A percentile compares a stretch with the other conserved stretches of the same genome.
Conservation (phyloP, 2,797 vertebrate species). For the Orestias chungarensis region DNA sequence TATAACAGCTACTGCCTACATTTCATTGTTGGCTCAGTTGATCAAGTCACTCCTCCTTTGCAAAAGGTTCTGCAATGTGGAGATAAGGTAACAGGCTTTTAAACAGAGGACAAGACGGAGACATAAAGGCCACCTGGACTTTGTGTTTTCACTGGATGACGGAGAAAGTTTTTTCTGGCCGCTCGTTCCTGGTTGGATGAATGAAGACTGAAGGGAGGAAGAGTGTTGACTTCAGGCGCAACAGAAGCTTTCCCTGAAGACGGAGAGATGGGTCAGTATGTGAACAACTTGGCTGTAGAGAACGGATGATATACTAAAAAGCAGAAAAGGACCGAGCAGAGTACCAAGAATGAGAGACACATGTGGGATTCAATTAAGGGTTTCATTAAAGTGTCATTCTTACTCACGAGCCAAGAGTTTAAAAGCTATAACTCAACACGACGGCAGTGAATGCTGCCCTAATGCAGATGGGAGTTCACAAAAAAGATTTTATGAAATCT, state of each 20-base stretch:
- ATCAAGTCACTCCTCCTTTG: conserved; percentile 30
- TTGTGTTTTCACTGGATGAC: conserved; percentile 62
- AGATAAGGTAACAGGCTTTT: conserved; percentile 64
- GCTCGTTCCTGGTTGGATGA: conserved; percentile 56
- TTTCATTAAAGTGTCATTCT: conserved; percentile 40
- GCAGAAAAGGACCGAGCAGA: conserved; percentile 37
- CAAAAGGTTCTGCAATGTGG: conserved; percentile 28
- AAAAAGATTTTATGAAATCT: conserved; percentile 37
- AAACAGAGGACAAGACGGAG: conserved; percentile 32
- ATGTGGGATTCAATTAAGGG: conserved; percentile 47
- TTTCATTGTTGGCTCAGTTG: conserved; percentile 11
- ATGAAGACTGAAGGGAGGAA: conserved; percentile 44
- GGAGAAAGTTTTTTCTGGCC: conserved; percentile 66
- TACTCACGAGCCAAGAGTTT: conserved; percentile 26
- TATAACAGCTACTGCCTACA: conserved; percentile 6
- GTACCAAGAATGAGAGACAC: conserved; percentile 30
- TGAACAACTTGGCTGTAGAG: conserved; percentile 38
- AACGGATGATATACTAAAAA: conserved; percentile 50
- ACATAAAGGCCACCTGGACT: conserved; percentile 55
- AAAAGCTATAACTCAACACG: conserved; percentile 47
- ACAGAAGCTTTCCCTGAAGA: conserved; percentile 61
- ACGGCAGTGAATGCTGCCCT: conserved; percentile 39
- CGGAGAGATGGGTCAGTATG: conserved; percentile 52
- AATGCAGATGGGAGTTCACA: conserved; percentile 40
- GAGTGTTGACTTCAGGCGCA: conserved; percentile 46